Evolutionary conservation across 2,888 invertebrate genomes (phyloP), one percentile per base, ranked within the genome.

Genomic region (Antheraea yamamai): DNA sequence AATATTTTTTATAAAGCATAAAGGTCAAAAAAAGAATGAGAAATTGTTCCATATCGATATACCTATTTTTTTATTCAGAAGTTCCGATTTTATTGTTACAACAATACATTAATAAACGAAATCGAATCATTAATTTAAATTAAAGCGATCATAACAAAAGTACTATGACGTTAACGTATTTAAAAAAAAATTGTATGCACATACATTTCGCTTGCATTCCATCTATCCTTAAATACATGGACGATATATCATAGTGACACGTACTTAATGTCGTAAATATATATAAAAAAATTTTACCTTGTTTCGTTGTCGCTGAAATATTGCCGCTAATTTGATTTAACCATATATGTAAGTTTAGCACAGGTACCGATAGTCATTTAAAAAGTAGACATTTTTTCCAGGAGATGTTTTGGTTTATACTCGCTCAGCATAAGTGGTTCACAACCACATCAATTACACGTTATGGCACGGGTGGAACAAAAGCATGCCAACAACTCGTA

Each of bases 371-470:
- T 6, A 58, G 58, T 20, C 39, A 35, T 72, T 70, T 35, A 55
- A 72, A 75, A 72, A 26, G 26, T 47, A 71, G n/a, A 58, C 39
- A n/a, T 58, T 66, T 68, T 75, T 52, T 72, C 23, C 72, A 68
- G 23, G 66, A 72, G 73, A 76, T 72, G 47, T 75, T 75, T 72
- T 71, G 74, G 74, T 71, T 61, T 72, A 58, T 75, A 75, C 81
- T 79, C 78, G 78, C 79, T 83, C 82, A 81, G 82, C 82, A 82
- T 87, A 87, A 89, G 87, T 86, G 83, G 85, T 82, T 79, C 79
- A 82, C 82, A 78, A 82, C 83, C 79, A 80, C 87, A 88, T 88
- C 87, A 87, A 87, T 89, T 87, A 85, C 82, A 83, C 77, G 81
- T 81, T 84, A 76, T 80, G 81, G 81, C 80, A 83, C 79, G 81